Percentiles rank a stretch among this genome's conserved stretches.
These are phyloP conservation scores for Chaenocephalus aceratus DNA, from an alignment of 2,113 vertebrate genomes.

Conservation along the genomic window DNA sequence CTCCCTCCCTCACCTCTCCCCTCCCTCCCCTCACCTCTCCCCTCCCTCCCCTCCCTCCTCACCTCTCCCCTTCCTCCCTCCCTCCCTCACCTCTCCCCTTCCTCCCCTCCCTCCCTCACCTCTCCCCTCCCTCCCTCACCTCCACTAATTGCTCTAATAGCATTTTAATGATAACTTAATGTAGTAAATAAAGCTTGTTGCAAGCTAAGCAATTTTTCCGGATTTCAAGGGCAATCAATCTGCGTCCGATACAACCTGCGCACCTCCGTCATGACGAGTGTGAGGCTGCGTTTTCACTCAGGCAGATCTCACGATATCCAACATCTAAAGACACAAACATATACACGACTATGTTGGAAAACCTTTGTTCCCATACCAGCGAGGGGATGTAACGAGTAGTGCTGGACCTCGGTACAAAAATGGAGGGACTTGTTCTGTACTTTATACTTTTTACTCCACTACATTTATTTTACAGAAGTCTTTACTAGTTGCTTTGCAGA, in stretches of 20 bases:
- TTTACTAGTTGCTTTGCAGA: too few relatives aligned
- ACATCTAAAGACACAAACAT: not conserved
- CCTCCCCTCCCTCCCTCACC: not conserved
- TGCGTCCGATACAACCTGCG: slow-evolving; percentile 62
- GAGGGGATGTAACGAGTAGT: too few relatives aligned
- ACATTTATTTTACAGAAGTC: too few relatives aligned
- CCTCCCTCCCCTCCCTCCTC: too few relatives aligned
- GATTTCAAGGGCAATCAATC: slow-evolving; percentile 77
- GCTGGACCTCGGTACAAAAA: too few relatives aligned
- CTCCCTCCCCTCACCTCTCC: slow-evolving; percentile 33
- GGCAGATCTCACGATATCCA: not conserved
- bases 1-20: too few relatives aligned
- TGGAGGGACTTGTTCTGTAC: too few relatives aligned
- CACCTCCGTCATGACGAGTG: slow-evolving; percentile 42
- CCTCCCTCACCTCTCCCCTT: too few relatives aligned
- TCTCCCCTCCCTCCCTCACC: too few relatives aligned
- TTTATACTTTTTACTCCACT: too few relatives aligned
- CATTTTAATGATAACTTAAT: slow-evolving; percentile 85
- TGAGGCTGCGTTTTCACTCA: slow-evolving; percentile 73
- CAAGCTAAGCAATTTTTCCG: slow-evolving; percentile 62
- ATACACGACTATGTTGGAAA: not conserved
- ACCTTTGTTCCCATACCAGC: not conserved
- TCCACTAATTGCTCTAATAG: slow-evolving; percentile 94
- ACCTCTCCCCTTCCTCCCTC: too few relatives aligned
- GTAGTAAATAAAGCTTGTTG: slow-evolving; percentile 76